Evolutionary conservation across 1,140 invertebrate genomes (phyloP), one percentile per base, ranked within the genome.

Genomic region (Notospermus geniculatus): DNA sequence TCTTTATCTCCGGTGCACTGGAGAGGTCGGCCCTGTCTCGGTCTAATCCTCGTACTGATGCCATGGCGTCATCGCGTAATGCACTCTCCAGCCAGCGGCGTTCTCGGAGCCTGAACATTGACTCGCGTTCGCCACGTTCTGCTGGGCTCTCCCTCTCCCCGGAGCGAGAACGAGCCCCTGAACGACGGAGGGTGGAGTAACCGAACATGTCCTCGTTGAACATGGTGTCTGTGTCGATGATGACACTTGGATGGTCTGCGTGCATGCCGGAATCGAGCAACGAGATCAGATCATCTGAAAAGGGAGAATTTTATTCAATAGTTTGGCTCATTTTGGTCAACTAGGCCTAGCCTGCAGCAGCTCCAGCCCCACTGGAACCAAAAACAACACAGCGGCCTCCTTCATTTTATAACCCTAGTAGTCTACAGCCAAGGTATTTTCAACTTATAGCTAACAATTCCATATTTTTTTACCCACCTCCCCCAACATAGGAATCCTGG

Each of bases 171-270:
- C 75, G 72, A 27, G 75, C 71, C 7, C 74, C 72, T 50, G 83
- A 65, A 62, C 71, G 93, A 82, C 93, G 85, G 72, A 95, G 88
- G 63, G 91, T 88, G 30, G 93, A 90, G 84, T 98, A 98, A 63
- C 93, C 93, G 85, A 98, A 98, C 88, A 98, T 95, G 82, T 98
- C 94, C 82, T 98, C 95, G 19, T 92, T 92, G 78, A 97, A 98
- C 87, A 98, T 95, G 52, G 93, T 89, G 81, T 98, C 96, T 7
- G 92, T 88, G 81, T 98, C 96, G 68, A 98, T 95, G 65, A 98
- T 95, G 61, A 97, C 95, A 60, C 79, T 82, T 17, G 92, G 93
- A 79, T 96, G 94, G 72, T 97, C 95, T 60, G 90, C 87, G 65
- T 89, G 89, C 72, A 92, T 89, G 25, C 85, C 85, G 50, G 84